Conservation (phyloP, 2,888 invertebrate species). For the Ophioninae sp. region DNA sequence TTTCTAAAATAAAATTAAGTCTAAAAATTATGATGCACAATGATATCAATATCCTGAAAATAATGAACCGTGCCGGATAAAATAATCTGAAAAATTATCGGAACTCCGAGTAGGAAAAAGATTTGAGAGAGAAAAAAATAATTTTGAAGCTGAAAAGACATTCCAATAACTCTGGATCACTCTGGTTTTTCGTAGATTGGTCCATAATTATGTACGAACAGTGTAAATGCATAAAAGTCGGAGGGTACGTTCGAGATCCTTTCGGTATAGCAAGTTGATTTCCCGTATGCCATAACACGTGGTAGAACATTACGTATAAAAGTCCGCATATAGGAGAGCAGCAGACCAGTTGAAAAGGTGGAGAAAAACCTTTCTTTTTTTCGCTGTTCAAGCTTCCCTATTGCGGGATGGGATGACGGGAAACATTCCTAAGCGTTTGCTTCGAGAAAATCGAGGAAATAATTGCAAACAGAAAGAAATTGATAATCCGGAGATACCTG, state of each 20-base stretch:
- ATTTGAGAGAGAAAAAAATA: neutral
- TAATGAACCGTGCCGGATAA: too few species aligned
- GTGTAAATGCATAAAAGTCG: constrained; percentile 44
- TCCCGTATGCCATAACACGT: constrained; percentile 46
- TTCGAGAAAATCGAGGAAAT: constrained; percentile 52
- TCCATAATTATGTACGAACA: neutral
- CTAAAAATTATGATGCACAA: too few species aligned
- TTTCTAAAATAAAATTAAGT: too few species aligned
- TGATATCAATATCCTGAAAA: too few species aligned
- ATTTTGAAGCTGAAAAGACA: too few species aligned
- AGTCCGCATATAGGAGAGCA: neutral
- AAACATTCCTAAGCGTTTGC: constrained; percentile 15
- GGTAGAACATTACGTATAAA: constrained; percentile 19
- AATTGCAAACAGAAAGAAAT: constrained; percentile 22
- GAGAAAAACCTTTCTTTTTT: constrained; percentile 25
- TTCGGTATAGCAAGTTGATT: constrained; percentile 58
- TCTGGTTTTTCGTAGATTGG: too few species aligned
- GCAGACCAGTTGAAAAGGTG: constrained; percentile 35
- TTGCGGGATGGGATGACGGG: constrained; percentile 11
- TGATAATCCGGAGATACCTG: constrained; percentile 14
- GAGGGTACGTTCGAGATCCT: constrained; percentile 38
- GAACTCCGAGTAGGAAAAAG: too few species aligned
- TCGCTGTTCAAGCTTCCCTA: neutral
- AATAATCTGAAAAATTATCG: too few species aligned
- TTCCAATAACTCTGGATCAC: too few species aligned